Evolutionary conservation across 2,888 invertebrate species (phyloP).

Genomic region (Teleiodes luculella): DNA sequence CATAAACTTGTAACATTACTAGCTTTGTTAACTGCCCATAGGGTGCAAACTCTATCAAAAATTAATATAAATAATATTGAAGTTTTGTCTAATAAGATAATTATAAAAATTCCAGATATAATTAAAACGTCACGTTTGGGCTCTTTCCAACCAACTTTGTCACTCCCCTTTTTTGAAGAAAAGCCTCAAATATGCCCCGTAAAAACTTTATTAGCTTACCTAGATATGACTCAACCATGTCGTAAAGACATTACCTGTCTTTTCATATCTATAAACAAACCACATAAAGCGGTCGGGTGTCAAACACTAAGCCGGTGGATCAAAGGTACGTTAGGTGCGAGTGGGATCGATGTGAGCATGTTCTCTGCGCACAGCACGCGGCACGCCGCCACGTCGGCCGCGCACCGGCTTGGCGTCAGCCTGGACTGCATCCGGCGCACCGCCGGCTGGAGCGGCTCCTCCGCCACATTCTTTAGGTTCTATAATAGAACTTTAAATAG

Average conservation of each 20-base stretch:
- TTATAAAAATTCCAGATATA: constrained; percentile 15
- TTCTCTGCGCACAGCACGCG: constrained; percentile 21
- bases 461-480: not conserved
- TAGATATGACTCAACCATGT: not conserved
- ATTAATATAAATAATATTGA: constrained; percentile 12
- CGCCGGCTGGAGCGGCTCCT: not conserved
- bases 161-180: constrained; percentile 1
- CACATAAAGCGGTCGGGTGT: not conserved
- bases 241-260: not conserved
- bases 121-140: constrained; percentile 9
- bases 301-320: not conserved
- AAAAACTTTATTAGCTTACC: not conserved
- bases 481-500: not conserved
- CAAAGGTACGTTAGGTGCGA: too few relatives aligned
- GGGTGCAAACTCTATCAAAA: constrained; percentile 7
- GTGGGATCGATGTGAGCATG: not conserved
- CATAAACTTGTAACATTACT: constrained; percentile 14
- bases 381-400: constrained; percentile 19
- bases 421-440: constrained; percentile 13
- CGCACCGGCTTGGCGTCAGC: constrained; percentile 16
- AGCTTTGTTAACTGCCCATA: constrained; percentile 7
- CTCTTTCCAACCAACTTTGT: not conserved
- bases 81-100: not conserved
- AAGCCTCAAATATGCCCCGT: constrained; percentile 12
- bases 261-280: not conserved